phyloP scores from a whole-genome alignment of 2,797 vertebrate species.

The Prionace glauca region DNA sequence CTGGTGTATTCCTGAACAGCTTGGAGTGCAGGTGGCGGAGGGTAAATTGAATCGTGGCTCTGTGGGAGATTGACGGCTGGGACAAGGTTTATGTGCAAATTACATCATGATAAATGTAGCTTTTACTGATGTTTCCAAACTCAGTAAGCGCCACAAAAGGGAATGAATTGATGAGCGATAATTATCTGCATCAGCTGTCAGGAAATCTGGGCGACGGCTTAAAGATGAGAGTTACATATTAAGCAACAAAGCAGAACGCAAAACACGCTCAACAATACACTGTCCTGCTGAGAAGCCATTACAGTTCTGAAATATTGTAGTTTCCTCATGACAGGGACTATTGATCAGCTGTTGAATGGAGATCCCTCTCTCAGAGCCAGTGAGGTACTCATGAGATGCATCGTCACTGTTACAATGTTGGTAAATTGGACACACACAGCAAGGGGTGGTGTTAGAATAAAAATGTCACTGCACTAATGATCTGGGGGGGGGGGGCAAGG shows the following conservation, averaged over 20 bases:
- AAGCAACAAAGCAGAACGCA: not conserved
- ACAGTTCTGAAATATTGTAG: not conserved
- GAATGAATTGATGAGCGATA: not conserved
- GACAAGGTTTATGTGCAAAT: not conserved
- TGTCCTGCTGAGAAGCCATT: not conserved
- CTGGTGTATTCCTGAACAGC: not conserved
- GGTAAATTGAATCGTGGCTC: not conserved
- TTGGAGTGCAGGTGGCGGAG: not conserved
- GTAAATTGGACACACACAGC: too few relatives aligned
- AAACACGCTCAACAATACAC: not conserved
- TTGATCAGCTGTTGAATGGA: not conserved
- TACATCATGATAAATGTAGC: not conserved
- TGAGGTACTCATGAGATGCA: too few relatives aligned
- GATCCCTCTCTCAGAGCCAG: too few relatives aligned
- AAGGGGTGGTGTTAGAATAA: too few relatives aligned
- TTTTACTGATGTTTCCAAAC: not conserved
- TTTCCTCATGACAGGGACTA: too few relatives aligned
- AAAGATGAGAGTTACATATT: not conserved
- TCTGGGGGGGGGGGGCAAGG: too few relatives aligned
- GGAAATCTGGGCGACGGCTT: not conserved
- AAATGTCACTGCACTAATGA: too few relatives aligned
- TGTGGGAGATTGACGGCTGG: not conserved
- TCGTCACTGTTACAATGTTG: too few relatives aligned
- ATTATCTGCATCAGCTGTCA: not conserved
- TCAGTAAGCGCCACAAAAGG: not conserved